Conservation (phyloP, 2,113 vertebrate species). For the Amazona guildingii region DNA sequence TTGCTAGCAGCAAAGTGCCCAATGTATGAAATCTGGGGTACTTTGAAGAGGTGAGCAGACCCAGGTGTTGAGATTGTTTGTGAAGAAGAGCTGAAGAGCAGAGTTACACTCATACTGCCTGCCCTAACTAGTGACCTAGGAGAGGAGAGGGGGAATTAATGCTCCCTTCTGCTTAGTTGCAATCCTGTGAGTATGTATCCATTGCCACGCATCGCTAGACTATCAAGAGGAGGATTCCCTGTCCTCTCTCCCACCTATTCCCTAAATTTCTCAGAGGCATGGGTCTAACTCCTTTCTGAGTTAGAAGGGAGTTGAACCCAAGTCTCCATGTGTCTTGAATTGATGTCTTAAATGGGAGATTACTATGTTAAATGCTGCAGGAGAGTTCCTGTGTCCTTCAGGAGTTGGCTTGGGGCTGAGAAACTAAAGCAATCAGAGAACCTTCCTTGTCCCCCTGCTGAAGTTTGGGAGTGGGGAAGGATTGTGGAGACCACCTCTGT, state of each 20-base stretch:
- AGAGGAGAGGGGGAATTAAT: background rate
- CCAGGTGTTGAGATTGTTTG: background rate
- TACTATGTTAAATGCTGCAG: background rate
- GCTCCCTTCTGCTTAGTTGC: background rate
- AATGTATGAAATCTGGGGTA: background rate
- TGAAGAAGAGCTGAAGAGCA: background rate
- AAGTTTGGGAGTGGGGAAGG: background rate
- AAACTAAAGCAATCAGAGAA: background rate
- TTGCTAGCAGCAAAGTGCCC: background rate
- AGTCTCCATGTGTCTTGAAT: background rate
- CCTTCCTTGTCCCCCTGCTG: background rate
- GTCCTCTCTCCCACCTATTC: background rate
- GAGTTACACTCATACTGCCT: background rate
- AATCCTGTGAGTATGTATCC: background rate
- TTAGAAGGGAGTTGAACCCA: background rate
- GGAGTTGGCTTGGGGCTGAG: background rate
- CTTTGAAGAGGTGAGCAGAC: background rate
- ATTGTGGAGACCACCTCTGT: background rate
- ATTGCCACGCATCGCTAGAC: background rate
- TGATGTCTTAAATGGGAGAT: background rate
- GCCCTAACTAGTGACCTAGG: background rate
- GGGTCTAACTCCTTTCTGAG: background rate
- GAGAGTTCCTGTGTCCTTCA: background rate
- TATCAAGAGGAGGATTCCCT: background rate
- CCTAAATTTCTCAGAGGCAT: background rate